Evolutionary conservation across 2,888 invertebrate species (phyloP).

Genomic region (Ochropleura plecta): DNA sequence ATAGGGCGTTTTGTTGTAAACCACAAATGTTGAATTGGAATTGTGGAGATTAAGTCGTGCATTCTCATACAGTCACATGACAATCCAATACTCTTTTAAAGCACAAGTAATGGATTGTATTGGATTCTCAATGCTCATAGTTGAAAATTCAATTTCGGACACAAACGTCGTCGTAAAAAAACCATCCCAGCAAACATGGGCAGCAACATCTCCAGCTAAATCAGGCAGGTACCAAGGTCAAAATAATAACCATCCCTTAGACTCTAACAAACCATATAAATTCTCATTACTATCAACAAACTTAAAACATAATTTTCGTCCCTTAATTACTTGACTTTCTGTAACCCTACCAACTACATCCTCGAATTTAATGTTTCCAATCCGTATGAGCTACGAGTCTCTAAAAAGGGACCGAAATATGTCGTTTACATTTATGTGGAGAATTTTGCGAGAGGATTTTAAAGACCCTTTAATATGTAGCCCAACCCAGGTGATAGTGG

Average conservation of each 20-base stretch:
- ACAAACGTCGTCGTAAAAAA: too few species aligned
- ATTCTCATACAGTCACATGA: background rate
- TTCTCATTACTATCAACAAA: slow-evolving; percentile 51
- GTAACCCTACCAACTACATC: slow-evolving; percentile 30
- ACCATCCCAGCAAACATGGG: too few species aligned
- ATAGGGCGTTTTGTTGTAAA: background rate
- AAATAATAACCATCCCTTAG: slow-evolving; percentile 22
- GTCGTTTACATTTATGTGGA: slow-evolving; percentile 65
- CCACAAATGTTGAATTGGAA: background rate
- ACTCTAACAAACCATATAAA: slow-evolving; percentile 49
- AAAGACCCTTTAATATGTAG: slow-evolving; percentile 66
- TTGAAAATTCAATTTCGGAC: too few species aligned
- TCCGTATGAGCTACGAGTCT: slow-evolving; percentile 55
- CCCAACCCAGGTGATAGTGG: slow-evolving; percentile 66
- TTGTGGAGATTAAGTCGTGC: background rate
- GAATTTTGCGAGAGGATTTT: slow-evolving; percentile 65
- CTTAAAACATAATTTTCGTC: slow-evolving; percentile 53
- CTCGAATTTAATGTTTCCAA: slow-evolving; percentile 63
- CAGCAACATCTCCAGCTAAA: background rate
- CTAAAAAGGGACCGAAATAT: slow-evolving; percentile 67
- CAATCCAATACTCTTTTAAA: too few species aligned
- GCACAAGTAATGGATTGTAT: too few species aligned
- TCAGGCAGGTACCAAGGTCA: background rate
- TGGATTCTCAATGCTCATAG: too few species aligned
- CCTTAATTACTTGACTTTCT: slow-evolving; percentile 48